These are phyloP conservation scores for Pandemis heparana DNA, from an alignment of 2,888 invertebrate species.

Conservation along the genomic window DNA sequence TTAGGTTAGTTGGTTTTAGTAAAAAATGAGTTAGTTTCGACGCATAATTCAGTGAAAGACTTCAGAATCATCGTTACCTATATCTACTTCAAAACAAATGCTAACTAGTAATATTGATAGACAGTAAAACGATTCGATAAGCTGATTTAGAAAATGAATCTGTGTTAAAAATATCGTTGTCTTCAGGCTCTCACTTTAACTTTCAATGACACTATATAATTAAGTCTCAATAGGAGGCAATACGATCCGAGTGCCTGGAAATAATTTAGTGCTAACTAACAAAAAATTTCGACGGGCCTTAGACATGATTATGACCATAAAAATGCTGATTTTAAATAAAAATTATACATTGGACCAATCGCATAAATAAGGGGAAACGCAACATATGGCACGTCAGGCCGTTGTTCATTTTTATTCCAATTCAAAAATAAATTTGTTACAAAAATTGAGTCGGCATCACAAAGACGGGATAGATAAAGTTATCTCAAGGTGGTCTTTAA, in stretches of 20 bases:
- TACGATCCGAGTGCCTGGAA: constrained; percentile 6
- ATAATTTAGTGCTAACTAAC: constrained; percentile 36
- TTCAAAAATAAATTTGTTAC: constrained; percentile 76
- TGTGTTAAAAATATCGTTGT: neutral
- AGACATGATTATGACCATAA: constrained; percentile 69
- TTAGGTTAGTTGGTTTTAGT: constrained; percentile 36
- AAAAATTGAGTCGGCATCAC: constrained; percentile 70
- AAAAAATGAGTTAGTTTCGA: constrained; percentile 6
- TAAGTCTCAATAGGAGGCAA: constrained; percentile 25
- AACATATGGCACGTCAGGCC: constrained; percentile 72
- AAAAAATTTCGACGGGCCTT: constrained; percentile 36
- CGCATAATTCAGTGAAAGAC: neutral
- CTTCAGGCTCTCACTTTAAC: neutral
- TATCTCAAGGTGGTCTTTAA: constrained; percentile 73
- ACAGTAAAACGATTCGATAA: no score
- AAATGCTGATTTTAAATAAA: constrained; percentile 77
- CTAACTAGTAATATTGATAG: no score
- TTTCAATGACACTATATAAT: constrained; percentile 1
- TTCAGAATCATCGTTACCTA: neutral
- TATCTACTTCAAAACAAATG: no score
- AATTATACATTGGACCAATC: constrained; percentile 73
- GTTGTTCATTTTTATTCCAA: constrained; percentile 68
- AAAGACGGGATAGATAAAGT: constrained; percentile 62
- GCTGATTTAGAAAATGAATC: neutral
- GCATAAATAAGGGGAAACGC: constrained; percentile 76